These are phyloP conservation scores for Emys orbicularis DNA, from an alignment of 2,797 vertebrate species.

Conservation along the genomic window DNA sequence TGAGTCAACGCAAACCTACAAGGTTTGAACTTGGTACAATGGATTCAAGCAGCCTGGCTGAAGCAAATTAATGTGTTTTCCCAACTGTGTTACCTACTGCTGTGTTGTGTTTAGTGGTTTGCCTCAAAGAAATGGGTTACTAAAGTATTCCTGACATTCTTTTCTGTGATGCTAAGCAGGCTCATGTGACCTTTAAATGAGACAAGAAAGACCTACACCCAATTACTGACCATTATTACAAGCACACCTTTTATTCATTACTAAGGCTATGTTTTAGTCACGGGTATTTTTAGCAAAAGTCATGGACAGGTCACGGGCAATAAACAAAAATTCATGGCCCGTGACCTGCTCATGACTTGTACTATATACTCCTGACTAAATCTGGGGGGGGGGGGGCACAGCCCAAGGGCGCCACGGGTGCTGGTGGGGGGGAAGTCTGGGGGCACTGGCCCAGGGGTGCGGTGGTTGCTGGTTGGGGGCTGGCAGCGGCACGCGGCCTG, in stretches of 20 bases:
- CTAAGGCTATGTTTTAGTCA: too few species aligned
- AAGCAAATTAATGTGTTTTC: slow-evolving; percentile 61
- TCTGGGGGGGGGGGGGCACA: too few species aligned
- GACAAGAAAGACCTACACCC: slow-evolving; percentile 45
- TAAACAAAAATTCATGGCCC: too few species aligned
- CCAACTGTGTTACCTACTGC: slow-evolving; percentile 57
- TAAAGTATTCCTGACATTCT: slow-evolving; percentile 52
- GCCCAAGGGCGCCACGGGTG: too few species aligned
- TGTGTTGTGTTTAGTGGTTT: slow-evolving; percentile 70
- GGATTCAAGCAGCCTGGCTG: slow-evolving; percentile 49
- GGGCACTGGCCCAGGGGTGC: too few species aligned
- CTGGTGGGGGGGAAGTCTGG: too few species aligned
- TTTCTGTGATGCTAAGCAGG: slow-evolving; percentile 54
- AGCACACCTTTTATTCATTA: not conserved
- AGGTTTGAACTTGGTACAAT: slow-evolving; percentile 48
- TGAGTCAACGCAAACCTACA: not conserved
- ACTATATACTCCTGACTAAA: too few species aligned
- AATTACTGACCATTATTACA: not conserved
- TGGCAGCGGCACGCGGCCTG: accelerated
- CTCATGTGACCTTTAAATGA: slow-evolving; percentile 58
- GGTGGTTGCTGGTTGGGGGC: too few species aligned
- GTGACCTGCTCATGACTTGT: too few species aligned
- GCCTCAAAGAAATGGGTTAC: slow-evolving; percentile 57
- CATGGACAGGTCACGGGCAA: too few species aligned
- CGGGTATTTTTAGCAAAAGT: too few species aligned